A percentile compares a stretch with the other conserved stretches of the same genome.
Evolutionary conservation across 1,140 invertebrate species (phyloP).

Genomic region (Drosophila gunungcola): DNA sequence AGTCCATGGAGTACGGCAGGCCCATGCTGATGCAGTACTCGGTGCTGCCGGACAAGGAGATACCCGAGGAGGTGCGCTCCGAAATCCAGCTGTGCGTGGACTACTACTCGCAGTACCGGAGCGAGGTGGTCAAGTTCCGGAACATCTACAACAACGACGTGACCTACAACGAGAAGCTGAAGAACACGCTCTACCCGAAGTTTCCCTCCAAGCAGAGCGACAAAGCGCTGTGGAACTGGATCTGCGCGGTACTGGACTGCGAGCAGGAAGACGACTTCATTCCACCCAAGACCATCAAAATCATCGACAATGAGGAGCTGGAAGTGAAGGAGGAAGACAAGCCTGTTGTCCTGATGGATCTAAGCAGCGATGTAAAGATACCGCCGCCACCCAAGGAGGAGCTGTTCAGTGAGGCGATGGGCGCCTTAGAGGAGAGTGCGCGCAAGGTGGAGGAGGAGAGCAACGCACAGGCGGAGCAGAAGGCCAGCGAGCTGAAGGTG

Average conservation of each 20-base stretch:
- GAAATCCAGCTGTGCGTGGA: slow-evolving; percentile 95
- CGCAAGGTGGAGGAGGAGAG: slow-evolving; percentile 66
- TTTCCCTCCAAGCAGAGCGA: slow-evolving; percentile 89
- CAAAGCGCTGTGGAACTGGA: slow-evolving; percentile 87
- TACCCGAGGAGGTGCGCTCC: slow-evolving; percentile 92
- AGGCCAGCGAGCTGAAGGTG: slow-evolving; percentile 78
- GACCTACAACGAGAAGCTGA: slow-evolving; percentile 92
- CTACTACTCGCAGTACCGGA: slow-evolving; percentile 91
- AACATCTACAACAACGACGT: slow-evolving; percentile 90
- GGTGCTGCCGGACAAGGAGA: slow-evolving; percentile 92
- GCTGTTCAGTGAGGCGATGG: slow-evolving; percentile 32
- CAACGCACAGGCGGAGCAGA: slow-evolving; percentile 65
- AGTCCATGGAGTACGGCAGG: slow-evolving; percentile 93
- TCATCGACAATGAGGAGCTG: slow-evolving; percentile 74
- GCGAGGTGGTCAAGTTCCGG: slow-evolving; percentile 92
- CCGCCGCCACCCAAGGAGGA: slow-evolving; percentile 56
- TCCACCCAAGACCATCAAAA: slow-evolving; percentile 80
- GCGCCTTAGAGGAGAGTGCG: slow-evolving; percentile 51
- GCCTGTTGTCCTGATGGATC: slow-evolving; percentile 10
- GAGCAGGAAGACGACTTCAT: slow-evolving; percentile 82
- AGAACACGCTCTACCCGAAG: slow-evolving; percentile 88
- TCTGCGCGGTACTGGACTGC: slow-evolving; percentile 78
- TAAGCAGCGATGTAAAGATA: slow-evolving; percentile 49
- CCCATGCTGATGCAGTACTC: slow-evolving; percentile 95
- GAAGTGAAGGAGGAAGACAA: slow-evolving; percentile 55